Evolutionary conservation across 2,888 invertebrate species (phyloP).

Genomic region (Gandaritis pyraliata): DNA sequence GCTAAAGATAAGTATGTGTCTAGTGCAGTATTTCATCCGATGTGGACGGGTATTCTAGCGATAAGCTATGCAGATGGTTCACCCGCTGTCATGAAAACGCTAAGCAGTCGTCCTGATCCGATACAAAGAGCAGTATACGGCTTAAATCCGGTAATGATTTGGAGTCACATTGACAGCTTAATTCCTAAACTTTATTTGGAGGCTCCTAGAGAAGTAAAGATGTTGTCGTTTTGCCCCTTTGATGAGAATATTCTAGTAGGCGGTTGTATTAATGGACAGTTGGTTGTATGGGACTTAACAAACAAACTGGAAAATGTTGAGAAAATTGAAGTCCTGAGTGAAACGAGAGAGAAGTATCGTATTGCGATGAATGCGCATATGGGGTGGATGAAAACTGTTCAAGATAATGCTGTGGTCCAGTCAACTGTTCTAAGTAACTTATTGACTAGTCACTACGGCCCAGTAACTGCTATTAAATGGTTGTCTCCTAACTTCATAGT

Average conservation of each 20-base stretch:
- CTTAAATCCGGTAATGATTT: conserved; percentile 87
- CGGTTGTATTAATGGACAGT: conserved; percentile 89
- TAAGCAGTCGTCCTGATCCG: conserved; percentile 70
- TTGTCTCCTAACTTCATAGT: conserved; percentile 85
- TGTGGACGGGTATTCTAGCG: conserved; percentile 87
- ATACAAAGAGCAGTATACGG: conserved; percentile 85
- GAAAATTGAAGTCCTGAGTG: conserved; percentile 84
- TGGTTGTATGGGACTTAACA: conserved; percentile 88
- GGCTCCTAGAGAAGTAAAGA: conserved; percentile 86
- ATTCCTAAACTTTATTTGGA: conserved; percentile 88
- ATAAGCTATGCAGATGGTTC: conserved; percentile 87
- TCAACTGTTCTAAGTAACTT: conserved; percentile 86
- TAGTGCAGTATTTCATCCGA: conserved; percentile 88
- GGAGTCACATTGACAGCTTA: conserved; percentile 89
- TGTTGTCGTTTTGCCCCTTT: conserved; percentile 87
- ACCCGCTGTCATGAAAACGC: conserved; percentile 72
- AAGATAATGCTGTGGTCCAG: conserved; percentile 83
- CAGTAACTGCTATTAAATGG: conserved; percentile 88
- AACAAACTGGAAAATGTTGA: conserved; percentile 86
- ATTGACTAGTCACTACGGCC: conserved; percentile 85
- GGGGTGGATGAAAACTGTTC: conserved; percentile 88
- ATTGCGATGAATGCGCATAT: conserved; percentile 85
- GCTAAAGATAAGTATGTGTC: conserved; percentile 88
- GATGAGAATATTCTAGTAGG: conserved; percentile 88
- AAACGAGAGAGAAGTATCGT: conserved; percentile 86